Base-by-base conservation (phyloP, 1,140 invertebrate genomes). In the Nephotettix cincticeps region DNA sequence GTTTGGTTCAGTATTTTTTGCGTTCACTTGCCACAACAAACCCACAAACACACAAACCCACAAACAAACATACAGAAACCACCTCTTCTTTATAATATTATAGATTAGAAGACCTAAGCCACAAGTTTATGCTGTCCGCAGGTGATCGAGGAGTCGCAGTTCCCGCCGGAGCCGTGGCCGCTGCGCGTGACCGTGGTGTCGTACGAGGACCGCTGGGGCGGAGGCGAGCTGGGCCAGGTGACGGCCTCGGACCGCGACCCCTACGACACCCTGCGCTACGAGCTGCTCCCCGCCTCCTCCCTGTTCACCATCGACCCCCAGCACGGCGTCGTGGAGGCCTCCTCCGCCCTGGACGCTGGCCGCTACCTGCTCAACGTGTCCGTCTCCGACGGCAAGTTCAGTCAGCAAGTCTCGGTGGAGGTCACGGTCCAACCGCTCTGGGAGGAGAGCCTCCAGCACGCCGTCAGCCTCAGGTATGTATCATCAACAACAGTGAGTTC, bases 81-180 rank as follows among this genome's bases (percentile, higher is more conserved):
- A n/a, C n/a, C n/a, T n/a, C n/a, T n/a, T n/a, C n/a, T n/a, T n/a
- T n/a, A n/a, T n/a, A n/a, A n/a, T n/a, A n/a, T n/a, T n/a, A n/a
- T n/a, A n/a, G n/a, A n/a, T n/a, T n/a, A n/a, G n/a, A n/a, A n/a
- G n/a, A n/a, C n/a, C n/a, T n/a, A n/a, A n/a, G n/a, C n/a, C n/a
- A n/a, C n/a, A n/a, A n/a, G n/a, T n/a, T n/a, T n/a, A n/a, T n/a
- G n/a, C n/a, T n/a, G n/a, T n/a, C 69, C 71, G 1, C 74, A 80
- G 65, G 82, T 98, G 0, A 93, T 95, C 70, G 95, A 98, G 81
- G 95, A 97, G 80, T 96, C 94, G 27, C 91, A 94, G 74, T 96
- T 94, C 83, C 93, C 95, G 0, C 97, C 97, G 0, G 87, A 92
- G 0, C 90, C 97, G 14, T 92, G 89, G 0, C 93, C 96, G 0